These are phyloP conservation scores for Branchinecta lindahli DNA, from an alignment of 1,140 invertebrate species.

Conservation along the genomic window DNA sequence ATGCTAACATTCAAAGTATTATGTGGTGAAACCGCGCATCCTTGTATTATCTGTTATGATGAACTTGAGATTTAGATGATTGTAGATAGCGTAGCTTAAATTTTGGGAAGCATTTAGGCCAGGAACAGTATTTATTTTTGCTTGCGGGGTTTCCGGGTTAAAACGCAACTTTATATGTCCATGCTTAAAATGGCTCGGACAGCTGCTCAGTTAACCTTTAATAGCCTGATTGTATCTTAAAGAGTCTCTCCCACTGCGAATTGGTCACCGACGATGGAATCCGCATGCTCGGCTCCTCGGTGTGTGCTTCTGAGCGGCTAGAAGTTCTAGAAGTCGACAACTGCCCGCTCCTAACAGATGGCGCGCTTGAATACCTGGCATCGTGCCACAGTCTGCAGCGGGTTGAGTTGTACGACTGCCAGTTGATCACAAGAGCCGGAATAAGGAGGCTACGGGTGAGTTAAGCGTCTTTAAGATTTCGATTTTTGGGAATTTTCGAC, in stretches of 20 bases:
- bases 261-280: conserved; percentile 96
- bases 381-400: conserved; percentile 86
- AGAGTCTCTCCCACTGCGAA: conserved; percentile 97
- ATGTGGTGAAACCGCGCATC: too few species aligned
- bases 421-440: conserved; percentile 88
- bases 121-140: too few species aligned
- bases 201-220: too few species aligned
- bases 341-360: conserved; percentile 95
- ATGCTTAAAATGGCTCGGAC: too few species aligned
- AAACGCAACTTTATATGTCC: too few species aligned
- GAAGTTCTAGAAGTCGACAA: conserved; percentile 94
- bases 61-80: too few species aligned
- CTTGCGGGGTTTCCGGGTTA: too few species aligned
- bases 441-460: conserved; percentile 83
- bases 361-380: conserved; percentile 84
- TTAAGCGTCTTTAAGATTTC: conserved; percentile 19
- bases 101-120: too few species aligned
- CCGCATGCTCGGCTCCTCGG: conserved; percentile 72
- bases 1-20: too few species aligned
- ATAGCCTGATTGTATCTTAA: too few species aligned
- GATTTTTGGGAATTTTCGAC: not conserved
- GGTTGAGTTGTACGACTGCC: conserved; percentile 97
- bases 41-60: too few species aligned
- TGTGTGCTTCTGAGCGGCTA: conserved; percentile 76
- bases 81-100: too few species aligned